Evolutionary conservation across 2,888 invertebrate genomes (phyloP).

Genomic region (Cryptocephalus moraei): DNA sequence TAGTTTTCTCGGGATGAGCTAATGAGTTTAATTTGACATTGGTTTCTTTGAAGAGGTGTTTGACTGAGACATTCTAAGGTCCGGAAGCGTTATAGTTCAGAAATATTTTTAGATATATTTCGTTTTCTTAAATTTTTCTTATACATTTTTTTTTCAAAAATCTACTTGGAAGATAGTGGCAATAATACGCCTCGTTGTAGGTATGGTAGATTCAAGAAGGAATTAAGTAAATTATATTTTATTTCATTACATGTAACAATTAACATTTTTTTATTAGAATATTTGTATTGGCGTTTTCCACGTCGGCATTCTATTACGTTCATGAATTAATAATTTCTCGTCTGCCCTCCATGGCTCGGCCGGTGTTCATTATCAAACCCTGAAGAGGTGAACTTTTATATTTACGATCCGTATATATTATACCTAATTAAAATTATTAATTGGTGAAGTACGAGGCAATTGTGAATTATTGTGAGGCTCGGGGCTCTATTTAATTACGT

Average conservation of each 20-base stretch:
- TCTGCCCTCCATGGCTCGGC: background rate
- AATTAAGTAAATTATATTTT: too few relatives aligned
- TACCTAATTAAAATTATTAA: conserved; percentile 2
- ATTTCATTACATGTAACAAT: too few relatives aligned
- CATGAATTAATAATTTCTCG: background rate
- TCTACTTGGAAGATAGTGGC: too few relatives aligned
- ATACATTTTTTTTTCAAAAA: too few relatives aligned
- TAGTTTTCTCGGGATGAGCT: background rate
- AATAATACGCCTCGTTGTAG: too few relatives aligned
- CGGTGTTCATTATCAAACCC: background rate
- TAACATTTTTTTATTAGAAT: background rate
- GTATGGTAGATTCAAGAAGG: too few relatives aligned
- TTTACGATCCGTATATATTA: background rate
- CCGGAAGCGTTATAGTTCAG: too few relatives aligned
- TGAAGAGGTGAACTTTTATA: background rate
- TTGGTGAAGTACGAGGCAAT: background rate
- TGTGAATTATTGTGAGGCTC: background rate
- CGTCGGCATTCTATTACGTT: background rate
- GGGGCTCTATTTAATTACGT: conserved; percentile 1
- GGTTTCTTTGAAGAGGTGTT: too few relatives aligned
- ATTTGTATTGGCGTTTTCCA: background rate
- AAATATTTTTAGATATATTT: too few relatives aligned
- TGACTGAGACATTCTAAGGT: too few relatives aligned
- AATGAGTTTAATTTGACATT: too few relatives aligned
- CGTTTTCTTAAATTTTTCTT: too few relatives aligned